Evolutionary conservation across 2,797 vertebrate species (phyloP), one percentile per base, ranked within the genome.

Genomic region (Sebastes itinus): DNA sequence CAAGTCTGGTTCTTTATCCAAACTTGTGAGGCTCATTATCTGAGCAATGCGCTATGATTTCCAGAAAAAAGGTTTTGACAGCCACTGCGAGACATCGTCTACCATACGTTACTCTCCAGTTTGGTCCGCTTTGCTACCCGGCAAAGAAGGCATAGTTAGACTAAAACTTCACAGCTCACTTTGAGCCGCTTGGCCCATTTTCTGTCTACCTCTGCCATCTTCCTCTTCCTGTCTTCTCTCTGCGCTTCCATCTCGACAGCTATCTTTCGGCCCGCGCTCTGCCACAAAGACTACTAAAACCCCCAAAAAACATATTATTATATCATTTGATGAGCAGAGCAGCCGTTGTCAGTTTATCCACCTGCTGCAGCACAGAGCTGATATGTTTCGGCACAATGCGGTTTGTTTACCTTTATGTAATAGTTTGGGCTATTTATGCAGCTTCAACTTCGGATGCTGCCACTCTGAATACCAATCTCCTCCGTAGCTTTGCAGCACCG

Each of bases 321-420:
- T 73, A 71, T 60, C 54, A 63, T 82, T 78, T 79, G 49, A 85
- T 74, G 74, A 84, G 80, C 60, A 18, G 33, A 83, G 71, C 55
- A 78, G 33, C 78, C 75, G 75, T 60, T 75, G 71, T 75, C 76
- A 20, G 28, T 88, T 61, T 71, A 61, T 72, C 70, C 76, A 88
- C 85, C 86, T 81, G 85, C 86, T 83, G 83, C 87, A 80, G 81
- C 75, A 56, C 68, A 25, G 66, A 66, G 58, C 64, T 71, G 71
- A 77, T 83, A 75, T 83, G 72, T 88, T 78, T 87, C 63, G 30
- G 78, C 77, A 69, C 77, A 78, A 67, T 84, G 64, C 63, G 66
- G 68, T 85, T 87, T 88, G 84, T 89, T 92, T 91, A 90, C 79
- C 82, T 88, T 91, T 87, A 89, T 84, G 63, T 87, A 75, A 92